Base-by-base conservation (phyloP, 2,113 vertebrate genomes). In the Phylloscopus whistleri region DNA sequence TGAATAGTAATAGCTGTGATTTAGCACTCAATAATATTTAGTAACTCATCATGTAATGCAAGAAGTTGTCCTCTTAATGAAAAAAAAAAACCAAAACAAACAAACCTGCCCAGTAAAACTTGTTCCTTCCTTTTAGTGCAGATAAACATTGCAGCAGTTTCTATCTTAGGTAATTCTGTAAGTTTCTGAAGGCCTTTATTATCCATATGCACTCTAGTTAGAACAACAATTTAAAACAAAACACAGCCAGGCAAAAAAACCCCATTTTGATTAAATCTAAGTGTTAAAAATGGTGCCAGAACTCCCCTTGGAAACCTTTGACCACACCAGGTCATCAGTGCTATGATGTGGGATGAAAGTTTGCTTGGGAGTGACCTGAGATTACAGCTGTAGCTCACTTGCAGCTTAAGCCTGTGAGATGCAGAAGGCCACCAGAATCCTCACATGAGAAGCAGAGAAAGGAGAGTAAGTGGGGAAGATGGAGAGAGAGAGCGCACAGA, bases 401-500 rank as follows among this genome's bases (percentile, higher is more conserved):
- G 24, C 55, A 76, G 17, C 22, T 49, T 20, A 43, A 66, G 44
- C 27, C n/a, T 55, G 62, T 53, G 55, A 66, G 51, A 28, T 64
- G 49, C 53, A 41, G 72, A 56, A 75, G 27, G 72, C 30, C 51
- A 43, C 37, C 51, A 73, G 53, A 90, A 80, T 43, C 51, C 46
- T 63, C 52, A 7, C 22, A 37, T 0, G 5, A 69, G 33, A 11
- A 37, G 13, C 1, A 66, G 31, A 68, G 41, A 60, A 70, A 59
- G 62, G 41, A 33, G 23, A 90, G 67, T 14, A 86, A 37, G 13
- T 27, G 33, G 18, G 24, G 53, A 16, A 41, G 51, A 59, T 20
- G 3, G 17, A 51, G 33, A 43, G 23, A 62, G 23, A 62, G 41
- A 35, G 17, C n/a, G 26, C 0, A 0, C 49, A 64, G 49, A 51